These are phyloP conservation scores for Drosophila orosa DNA, from an alignment of 1,140 invertebrate species.

Conservation along the genomic window DNA sequence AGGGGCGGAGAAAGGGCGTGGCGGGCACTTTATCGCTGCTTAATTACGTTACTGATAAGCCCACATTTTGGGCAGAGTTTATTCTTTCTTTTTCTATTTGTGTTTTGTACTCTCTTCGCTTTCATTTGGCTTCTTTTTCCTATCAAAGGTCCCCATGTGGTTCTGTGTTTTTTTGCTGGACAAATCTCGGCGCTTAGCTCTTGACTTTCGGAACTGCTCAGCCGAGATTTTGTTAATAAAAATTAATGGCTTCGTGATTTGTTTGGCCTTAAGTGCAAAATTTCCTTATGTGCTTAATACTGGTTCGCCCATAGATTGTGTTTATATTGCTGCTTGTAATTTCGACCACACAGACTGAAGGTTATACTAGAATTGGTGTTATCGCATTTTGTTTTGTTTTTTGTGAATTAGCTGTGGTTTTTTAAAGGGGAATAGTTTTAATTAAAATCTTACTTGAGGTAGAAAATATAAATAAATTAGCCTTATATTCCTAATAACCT, in stretches of 20 bases:
- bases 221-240: conserved; percentile 78
- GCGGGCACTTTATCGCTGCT: conserved; percentile 67
- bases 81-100: conserved; percentile 35
- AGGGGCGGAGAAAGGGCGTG: conserved; percentile 44
- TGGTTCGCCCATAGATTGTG: conserved; percentile 30
- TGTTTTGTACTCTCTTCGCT: conserved; percentile 18
- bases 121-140: conserved; percentile 33
- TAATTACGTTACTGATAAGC: conserved; percentile 82
- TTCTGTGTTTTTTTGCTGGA: conserved; percentile 24
- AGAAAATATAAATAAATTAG: too few relatives aligned
- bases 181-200: conserved; percentile 39
- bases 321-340: conserved; percentile 50
- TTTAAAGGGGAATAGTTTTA: neutral
- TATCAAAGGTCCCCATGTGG: conserved; percentile 50
- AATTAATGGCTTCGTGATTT: conserved; percentile 80
- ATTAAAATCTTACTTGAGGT: neutral
- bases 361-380: neutral
- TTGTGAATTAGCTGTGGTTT: neutral
- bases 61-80: conserved; percentile 53
- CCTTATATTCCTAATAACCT: too few relatives aligned
- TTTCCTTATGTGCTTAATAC: conserved; percentile 48
- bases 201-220: conserved; percentile 52
- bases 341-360: conserved; percentile 21
- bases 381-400: neutral
- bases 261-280: conserved; percentile 65